A percentile compares a stretch with the other conserved stretches of the same genome.
Evolutionary conservation across 2,888 invertebrate genomes (phyloP).

Genomic region (Eupithecia centaureata): DNA sequence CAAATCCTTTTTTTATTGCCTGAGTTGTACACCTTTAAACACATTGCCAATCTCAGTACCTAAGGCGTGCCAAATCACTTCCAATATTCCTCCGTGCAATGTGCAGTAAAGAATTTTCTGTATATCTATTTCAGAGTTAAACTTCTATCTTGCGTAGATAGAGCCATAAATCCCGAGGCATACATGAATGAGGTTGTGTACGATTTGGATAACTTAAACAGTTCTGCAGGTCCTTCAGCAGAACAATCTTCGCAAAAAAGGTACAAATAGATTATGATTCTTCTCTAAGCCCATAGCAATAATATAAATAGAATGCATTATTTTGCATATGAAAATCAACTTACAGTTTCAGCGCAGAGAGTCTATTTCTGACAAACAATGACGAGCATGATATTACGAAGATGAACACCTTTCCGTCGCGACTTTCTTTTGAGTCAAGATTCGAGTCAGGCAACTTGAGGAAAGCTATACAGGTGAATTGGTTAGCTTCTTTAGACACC

Average conservation of each 20-base stretch:
- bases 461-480: constrained; percentile 88
- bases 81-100: too few species aligned
- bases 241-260: constrained; percentile 63
- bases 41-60: too few species aligned
- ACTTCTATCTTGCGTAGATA: constrained; percentile 86
- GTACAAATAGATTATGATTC: constrained; percentile 46
- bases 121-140: constrained; percentile 77
- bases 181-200: constrained; percentile 87
- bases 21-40: too few species aligned
- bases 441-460: constrained; percentile 94
- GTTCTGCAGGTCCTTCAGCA: constrained; percentile 32
- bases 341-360: constrained; percentile 64
- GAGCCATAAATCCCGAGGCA: constrained; percentile 85
- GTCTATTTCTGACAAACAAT: constrained; percentile 68
- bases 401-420: constrained; percentile 67
- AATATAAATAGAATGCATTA: background rate
- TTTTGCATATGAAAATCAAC: background rate
- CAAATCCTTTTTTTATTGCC: too few species aligned
- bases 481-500: constrained; percentile 22
- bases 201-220: constrained; percentile 83
- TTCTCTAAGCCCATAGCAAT: background rate
- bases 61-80: too few species aligned
- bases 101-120: too few species aligned
- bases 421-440: constrained; percentile 90
- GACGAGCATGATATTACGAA: constrained; percentile 80